A percentile compares a stretch with the other conserved stretches of the same genome.
Conservation (phyloP, 1,140 invertebrate genomes). For the Trachymyrmex septentrionalis region DNA sequence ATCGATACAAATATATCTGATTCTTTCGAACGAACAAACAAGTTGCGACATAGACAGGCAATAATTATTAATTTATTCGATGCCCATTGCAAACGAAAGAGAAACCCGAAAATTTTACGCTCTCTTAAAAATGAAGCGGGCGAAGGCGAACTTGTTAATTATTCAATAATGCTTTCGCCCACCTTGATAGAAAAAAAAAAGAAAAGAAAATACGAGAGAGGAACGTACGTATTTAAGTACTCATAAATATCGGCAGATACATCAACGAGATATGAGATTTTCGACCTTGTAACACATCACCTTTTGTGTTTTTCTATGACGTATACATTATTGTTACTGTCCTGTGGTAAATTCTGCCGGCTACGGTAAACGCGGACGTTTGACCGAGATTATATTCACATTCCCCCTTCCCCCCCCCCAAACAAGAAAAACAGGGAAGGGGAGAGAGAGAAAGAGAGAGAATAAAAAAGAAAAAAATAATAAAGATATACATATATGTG, state of each 20-base stretch:
- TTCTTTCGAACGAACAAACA: neutral
- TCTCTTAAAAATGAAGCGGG: neutral
- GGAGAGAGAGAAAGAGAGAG: no score
- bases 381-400: neutral
- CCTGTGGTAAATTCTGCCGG: neutral
- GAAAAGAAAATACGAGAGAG: neutral
- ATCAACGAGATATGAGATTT: constrained; percentile 40
- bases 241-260: constrained; percentile 13
- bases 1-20: neutral
- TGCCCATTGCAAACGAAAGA: neutral
- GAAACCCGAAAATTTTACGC: constrained; percentile 1
- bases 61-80: constrained; percentile 20
- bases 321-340: neutral
- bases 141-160: constrained; percentile 33
- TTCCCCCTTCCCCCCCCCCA: no score
- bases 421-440: neutral
- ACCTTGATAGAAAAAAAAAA: neutral
- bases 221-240: no score
- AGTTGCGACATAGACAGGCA: neutral
- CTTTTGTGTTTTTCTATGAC: constrained; percentile 55
- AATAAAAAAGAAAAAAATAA: neutral
- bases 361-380: neutral
- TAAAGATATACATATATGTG: neutral
- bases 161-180: neutral
- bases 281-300: constrained; percentile 78